Base-by-base conservation (phyloP, 2,797 vertebrate species). In the Scleropages formosus region DNA sequence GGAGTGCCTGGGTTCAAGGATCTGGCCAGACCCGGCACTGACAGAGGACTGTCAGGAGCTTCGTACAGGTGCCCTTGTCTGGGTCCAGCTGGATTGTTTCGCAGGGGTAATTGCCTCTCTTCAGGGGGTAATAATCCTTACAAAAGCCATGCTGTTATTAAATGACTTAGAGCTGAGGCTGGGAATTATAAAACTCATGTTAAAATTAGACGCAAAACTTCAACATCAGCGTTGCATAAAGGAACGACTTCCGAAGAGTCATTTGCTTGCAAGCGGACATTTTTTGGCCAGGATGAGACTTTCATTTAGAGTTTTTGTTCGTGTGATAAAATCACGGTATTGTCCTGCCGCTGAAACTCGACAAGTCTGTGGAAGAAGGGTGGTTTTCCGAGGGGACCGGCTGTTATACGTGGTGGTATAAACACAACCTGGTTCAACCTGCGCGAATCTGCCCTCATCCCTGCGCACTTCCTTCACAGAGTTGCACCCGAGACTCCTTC, bases 61-160 rank as follows among this genome's bases (percentile, higher is more conserved):
- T 71, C 71, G 68, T 31, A 71, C 68, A 53, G 68, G 22, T 71
- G 24, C 10, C 51, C 47, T 71, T 31, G 51, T 58, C n/a, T 18
- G 15, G 27, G 68, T 27, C 71, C 22, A 53, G 56, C n/a, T 22
- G 47, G 10, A 68, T 49, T 71, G 47, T 71, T 71, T 53, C 53
- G 22, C 47, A 56, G 51, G 24, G 49, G 51, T 71, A 71, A 71
- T 71, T 56, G 24, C 24, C 22, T 71, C 47, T 44, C 47, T 39
- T 8, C 27, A 13, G 49, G 53, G 68, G 8, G 20, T 26, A 70
- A n/a, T 31, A n/a, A 70, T 13, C 0, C 4, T 6, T 22, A 39
- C 6, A 39, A 39, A 39, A 39, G 6, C 22, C 4, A 0, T 20
- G 51, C 47, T 71, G 24, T n/a, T 51, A 27, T 39, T 53, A 27